Base-by-base conservation (phyloP, 2,888 invertebrate genomes). In the Marronus borbonicus region DNA sequence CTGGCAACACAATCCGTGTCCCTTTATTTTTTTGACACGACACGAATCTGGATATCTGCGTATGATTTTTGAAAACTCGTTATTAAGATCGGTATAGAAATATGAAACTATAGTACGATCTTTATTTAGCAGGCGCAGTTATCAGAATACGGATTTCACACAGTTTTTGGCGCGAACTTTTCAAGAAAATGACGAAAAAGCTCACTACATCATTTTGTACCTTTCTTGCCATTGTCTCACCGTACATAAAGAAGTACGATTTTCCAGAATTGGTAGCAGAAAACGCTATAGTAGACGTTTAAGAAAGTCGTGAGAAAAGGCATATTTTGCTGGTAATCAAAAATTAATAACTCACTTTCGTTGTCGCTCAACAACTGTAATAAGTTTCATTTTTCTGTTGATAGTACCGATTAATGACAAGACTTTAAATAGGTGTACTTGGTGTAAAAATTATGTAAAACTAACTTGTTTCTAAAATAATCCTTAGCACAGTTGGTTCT, bases 231-330 rank as follows among this genome's bases (percentile, higher is more conserved):
- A 60, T 65, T 17, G 66, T 79, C 77, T 77, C 68, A 49, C 77
- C 66, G 49, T 79, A 79, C 77, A 79, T 79, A 36, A 68, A 79
- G 66, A 77, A 77, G 75, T 79, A 74, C 36, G 68, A 79, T 77
- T 49, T 68, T 50, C 24, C 68, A 20, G 49, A 49, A 24, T 28
- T 77, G 64, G 72, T 20, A 65, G 55, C 78, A 78, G 74, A 77
- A 55, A 79, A 28, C 8, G 76, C 79, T 75, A 77, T 10, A 79
- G 76, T 70, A 78, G 79, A 12, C 70, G 77, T 79, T 79, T 55
- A 77, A 79, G 64, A 74, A 72, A 77, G 65, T 74, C 75, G 49
- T 78, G 49, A 17, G 52, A 7, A n/a, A 20, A 28, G 50, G 39
- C 49, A 68, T 50, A 17, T 60, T 24, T 49, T 76, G 49, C 50